These are phyloP conservation scores for Peromyscus polionotus DNA, from an alignment of 2,113 vertebrate genomes.

Conservation along the genomic window DNA sequence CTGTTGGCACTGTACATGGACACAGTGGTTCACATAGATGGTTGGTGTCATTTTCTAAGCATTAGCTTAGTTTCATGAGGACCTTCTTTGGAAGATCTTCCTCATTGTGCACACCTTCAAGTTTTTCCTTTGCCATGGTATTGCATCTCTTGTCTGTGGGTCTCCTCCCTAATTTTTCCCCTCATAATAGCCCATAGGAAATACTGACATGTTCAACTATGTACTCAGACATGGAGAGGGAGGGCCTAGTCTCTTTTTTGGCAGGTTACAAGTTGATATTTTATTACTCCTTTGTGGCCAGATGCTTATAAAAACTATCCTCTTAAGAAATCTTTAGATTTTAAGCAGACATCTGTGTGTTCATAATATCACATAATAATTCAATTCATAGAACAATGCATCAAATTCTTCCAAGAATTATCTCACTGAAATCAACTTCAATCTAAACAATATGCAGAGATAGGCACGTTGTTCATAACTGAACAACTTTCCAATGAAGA, in stretches of 20 bases:
- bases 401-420: constrained; percentile 15
- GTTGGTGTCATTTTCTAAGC: constrained; percentile 17
- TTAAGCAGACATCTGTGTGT: constrained; percentile 13
- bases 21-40: neutral
- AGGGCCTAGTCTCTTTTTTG: neutral
- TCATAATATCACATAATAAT: neutral
- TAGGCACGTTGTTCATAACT: neutral
- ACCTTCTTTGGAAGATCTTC: neutral
- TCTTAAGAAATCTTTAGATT: constrained; percentile 11
- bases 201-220: neutral
- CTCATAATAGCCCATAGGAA: neutral
- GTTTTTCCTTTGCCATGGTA: neutral
- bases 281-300: constrained; percentile 33
- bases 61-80: neutral
- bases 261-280: neutral
- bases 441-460: constrained; percentile 5
- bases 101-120: neutral
- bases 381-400: neutral
- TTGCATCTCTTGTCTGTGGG: neutral
- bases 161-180: neutral
- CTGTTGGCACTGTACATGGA: neutral
- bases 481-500: neutral
- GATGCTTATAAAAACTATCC: constrained; percentile 38
- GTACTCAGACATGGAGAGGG: neutral
- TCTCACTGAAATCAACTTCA: neutral